Evolutionary conservation across 2,888 invertebrate species (phyloP).

Genomic region (Catotricha subobsoleta): DNA sequence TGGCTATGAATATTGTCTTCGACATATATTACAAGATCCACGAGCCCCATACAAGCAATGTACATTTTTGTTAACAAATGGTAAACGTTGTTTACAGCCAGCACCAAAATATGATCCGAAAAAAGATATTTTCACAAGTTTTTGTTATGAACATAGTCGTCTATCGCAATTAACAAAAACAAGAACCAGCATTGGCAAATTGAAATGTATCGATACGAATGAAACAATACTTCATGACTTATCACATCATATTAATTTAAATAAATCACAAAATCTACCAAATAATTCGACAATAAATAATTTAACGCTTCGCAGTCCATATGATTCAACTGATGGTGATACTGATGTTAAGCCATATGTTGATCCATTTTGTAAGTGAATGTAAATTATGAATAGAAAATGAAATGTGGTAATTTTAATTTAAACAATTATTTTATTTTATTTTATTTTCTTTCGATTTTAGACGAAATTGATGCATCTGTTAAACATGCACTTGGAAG

Average conservation of each 20-base stretch:
- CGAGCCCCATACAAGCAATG: conserved; percentile 73
- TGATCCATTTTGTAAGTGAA: conserved; percentile 43
- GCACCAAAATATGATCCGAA: conserved; percentile 55
- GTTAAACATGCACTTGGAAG: conserved; percentile 35
- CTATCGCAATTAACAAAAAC: conserved; percentile 44
- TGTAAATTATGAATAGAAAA: too few relatives aligned
- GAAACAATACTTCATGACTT: conserved; percentile 46
- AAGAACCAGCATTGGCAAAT: conserved; percentile 36
- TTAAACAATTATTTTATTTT: conserved; percentile 14
- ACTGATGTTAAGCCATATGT: conserved; percentile 33
- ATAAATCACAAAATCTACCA: conserved; percentile 17
- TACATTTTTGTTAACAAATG: conserved; percentile 44
- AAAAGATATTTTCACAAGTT: conserved; percentile 39
- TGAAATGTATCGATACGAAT: conserved; percentile 43
- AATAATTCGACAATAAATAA: conserved; percentile 8
- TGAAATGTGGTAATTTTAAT: conserved; percentile 6
- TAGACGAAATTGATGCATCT: conserved; percentile 33
- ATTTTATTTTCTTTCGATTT: conserved; percentile 10
- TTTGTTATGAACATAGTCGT: conserved; percentile 51
- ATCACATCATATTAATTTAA: conserved; percentile 40
- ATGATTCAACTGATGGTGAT: conserved; percentile 27
- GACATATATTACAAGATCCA: conserved; percentile 70
- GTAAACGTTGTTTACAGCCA: conserved; percentile 58
- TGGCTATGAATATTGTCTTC: conserved; percentile 57
- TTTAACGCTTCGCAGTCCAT: background rate